Evolutionary conservation across 2,888 invertebrate genomes (phyloP).

Genomic region (Drosophila incognita): DNA sequence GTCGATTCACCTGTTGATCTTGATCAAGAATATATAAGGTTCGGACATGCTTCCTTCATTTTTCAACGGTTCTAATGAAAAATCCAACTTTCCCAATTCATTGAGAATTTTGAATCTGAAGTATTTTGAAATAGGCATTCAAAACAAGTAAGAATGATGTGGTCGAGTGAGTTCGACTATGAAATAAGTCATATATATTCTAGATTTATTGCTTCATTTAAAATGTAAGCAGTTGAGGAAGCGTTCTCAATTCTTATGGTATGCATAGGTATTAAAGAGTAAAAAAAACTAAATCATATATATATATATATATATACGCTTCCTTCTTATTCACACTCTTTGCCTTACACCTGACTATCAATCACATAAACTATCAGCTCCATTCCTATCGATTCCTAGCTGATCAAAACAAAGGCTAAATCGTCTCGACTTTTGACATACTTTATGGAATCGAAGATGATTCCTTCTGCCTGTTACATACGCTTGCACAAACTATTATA

Average conservation of each 20-base stretch:
- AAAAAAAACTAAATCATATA: too few species aligned
- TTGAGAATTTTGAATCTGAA: too few species aligned
- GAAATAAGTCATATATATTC: background rate
- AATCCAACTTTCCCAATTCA: too few species aligned
- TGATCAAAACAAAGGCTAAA: background rate
- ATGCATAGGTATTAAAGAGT: too few species aligned
- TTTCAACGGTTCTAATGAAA: too few species aligned
- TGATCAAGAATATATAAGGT: too few species aligned
- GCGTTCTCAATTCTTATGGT: background rate
- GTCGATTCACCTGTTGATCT: too few species aligned
- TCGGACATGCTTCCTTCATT: too few species aligned
- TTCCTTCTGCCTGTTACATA: background rate
- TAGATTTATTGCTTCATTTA: background rate
- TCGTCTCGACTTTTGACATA: background rate
- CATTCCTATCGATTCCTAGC: background rate
- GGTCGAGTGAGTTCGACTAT: background rate
- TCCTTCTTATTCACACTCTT: too few species aligned
- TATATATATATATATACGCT: too few species aligned
- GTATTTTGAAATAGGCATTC: background rate
- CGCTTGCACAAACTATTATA: background rate
- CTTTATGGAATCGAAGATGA: accelerated
- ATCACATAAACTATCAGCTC: background rate
- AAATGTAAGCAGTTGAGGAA: background rate
- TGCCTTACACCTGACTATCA: too few species aligned
- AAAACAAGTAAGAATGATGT: background rate